Conservation (phyloP, 1,140 invertebrate genomes). For the Drosophila hydei region DNA sequence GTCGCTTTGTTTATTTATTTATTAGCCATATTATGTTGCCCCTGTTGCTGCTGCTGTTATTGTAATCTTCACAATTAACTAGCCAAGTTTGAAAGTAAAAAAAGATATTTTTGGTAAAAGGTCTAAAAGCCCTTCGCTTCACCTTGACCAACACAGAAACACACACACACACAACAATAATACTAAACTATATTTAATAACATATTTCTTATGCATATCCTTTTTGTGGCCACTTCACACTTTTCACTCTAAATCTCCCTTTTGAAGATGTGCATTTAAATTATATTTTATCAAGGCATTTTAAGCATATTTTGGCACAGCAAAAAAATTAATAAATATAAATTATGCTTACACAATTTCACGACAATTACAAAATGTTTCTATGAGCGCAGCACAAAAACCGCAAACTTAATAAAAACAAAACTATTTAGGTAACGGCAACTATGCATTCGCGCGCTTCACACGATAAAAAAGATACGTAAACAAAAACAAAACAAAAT, state of each 20-base stretch:
- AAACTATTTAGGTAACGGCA: constrained; percentile 47
- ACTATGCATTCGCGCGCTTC: constrained; percentile 53
- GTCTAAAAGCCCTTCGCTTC: constrained; percentile 30
- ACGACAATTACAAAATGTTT: constrained; percentile 22
- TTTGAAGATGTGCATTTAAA: too few species aligned
- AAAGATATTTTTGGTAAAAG: constrained; percentile 3
- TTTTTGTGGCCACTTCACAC: not conserved
- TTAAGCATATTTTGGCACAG: not conserved
- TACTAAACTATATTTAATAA: too few species aligned
- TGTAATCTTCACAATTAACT: constrained; percentile 67
- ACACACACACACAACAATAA: constrained; percentile 15
- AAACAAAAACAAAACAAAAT: constrained; percentile 8
- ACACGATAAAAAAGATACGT: constrained; percentile 47
- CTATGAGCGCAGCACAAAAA: constrained; percentile 32
- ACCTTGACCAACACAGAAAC: constrained; percentile 24
- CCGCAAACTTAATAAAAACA: constrained; percentile 50
- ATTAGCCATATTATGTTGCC: constrained; percentile 31
- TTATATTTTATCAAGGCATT: not conserved
- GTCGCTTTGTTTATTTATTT: constrained; percentile 27
- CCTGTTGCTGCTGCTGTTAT: constrained; percentile 49
- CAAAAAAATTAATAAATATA: not conserved
- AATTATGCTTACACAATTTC: constrained; percentile 30
- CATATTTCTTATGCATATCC: too few species aligned
- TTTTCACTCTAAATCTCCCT: not conserved
- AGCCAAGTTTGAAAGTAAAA: constrained; percentile 44